A percentile compares a stretch with the other conserved stretches of the same genome.
Evolutionary conservation across 2,113 vertebrate genomes (phyloP).

Genomic region (Macrotis lagotis): DNA sequence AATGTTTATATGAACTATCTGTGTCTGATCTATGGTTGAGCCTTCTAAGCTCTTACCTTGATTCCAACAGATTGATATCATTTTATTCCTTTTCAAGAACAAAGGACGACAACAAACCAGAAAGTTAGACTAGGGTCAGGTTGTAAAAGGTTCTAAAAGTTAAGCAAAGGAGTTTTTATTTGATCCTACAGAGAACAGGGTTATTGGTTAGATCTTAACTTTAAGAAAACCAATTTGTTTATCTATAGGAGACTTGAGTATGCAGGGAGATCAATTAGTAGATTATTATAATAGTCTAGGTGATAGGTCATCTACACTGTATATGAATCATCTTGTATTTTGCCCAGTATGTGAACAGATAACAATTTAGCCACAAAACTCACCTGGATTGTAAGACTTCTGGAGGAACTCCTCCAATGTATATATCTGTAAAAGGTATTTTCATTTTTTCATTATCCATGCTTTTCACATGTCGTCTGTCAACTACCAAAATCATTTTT

Average conservation of each 20-base stretch:
- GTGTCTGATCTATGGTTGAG: background rate
- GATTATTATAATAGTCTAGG: background rate
- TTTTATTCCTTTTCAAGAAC: background rate
- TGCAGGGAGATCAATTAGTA: background rate
- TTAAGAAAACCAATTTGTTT: background rate
- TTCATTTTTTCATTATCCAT: conserved; percentile 94
- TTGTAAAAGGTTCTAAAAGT: background rate
- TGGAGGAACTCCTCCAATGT: conserved; percentile 93
- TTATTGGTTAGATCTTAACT: background rate
- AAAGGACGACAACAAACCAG: background rate
- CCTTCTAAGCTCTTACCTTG: background rate
- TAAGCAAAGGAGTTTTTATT: background rate
- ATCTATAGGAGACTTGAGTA: background rate
- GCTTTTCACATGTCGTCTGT: conserved; percentile 94
- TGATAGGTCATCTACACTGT: background rate
- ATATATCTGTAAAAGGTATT: conserved; percentile 95
- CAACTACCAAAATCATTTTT: conserved; percentile 97
- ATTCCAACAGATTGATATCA: background rate
- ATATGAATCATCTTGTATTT: background rate
- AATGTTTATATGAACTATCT: background rate
- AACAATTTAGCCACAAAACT: conserved; percentile 36
- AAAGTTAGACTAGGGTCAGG: background rate
- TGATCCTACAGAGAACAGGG: background rate
- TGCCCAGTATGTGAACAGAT: background rate
- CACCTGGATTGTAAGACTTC: conserved; percentile 90